phyloP scores from a whole-genome alignment of 1,140 invertebrate genomes.

The Mizuhopecten yessoensis region DNA sequence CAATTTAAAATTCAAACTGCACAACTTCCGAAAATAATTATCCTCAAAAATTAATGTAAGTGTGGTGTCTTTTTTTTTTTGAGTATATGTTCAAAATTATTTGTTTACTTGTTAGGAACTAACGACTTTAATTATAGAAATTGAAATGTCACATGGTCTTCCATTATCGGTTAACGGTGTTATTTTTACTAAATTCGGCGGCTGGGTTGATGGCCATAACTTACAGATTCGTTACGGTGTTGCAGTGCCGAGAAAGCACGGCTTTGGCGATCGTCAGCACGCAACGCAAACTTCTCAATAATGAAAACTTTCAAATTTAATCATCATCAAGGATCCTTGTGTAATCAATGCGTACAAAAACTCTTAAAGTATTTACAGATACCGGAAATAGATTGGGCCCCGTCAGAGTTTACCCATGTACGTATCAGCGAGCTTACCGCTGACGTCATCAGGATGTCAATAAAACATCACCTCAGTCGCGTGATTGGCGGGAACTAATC shows the following conservation, averaged over 20 bases:
- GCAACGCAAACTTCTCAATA: neutral
- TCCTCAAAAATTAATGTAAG: too few species aligned
- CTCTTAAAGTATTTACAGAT: neutral
- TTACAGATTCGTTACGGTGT: neutral
- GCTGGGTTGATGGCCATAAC: neutral
- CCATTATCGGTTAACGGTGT: too few species aligned
- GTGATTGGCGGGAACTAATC: neutral
- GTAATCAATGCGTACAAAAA: neutral
- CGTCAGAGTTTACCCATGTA: neutral
- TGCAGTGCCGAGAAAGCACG: neutral
- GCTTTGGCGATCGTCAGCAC: neutral
- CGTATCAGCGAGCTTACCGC: neutral
- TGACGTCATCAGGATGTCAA: neutral
- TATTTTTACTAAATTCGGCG: too few species aligned
- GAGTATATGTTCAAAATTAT: too few species aligned
- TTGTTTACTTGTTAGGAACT: too few species aligned
- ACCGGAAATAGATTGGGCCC: neutral
- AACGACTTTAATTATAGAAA: too few species aligned
- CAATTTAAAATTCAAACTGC: too few species aligned
- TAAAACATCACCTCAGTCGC: neutral
- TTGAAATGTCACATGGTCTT: too few species aligned
- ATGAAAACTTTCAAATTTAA: constrained; percentile 27
- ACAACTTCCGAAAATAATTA: too few species aligned
- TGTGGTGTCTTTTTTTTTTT: too few species aligned
- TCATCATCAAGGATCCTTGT: neutral